A percentile compares a stretch with the other conserved stretches of the same genome.
Conservation (phyloP, 2,797 vertebrate species). For the Acanthornis magna region DNA sequence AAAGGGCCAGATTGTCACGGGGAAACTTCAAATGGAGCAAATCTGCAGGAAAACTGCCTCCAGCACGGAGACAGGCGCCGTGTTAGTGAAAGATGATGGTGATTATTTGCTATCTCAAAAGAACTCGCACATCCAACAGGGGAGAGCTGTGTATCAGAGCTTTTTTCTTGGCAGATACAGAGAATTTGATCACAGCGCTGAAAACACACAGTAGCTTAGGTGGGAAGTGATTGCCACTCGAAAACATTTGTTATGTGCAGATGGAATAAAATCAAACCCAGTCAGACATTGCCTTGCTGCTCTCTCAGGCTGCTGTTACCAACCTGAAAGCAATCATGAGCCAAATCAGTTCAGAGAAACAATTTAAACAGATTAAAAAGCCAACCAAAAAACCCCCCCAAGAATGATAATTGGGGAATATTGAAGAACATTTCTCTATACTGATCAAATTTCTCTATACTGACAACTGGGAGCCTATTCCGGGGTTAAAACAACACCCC, state of each 20-base stretch:
- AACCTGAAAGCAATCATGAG: background rate
- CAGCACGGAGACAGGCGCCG: background rate
- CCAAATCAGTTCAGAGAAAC: background rate
- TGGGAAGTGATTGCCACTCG: constrained; percentile 37
- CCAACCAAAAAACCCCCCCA: background rate
- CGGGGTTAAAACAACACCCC: background rate
- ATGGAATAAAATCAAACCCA: constrained; percentile 18
- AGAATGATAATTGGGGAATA: background rate
- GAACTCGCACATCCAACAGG: constrained; percentile 26
- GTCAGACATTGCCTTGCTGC: background rate
- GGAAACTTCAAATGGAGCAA: constrained; percentile 7
- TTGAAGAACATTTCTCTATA: background rate
- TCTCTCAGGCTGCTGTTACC: background rate
- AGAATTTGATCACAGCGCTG: constrained; percentile 41
- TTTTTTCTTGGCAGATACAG: constrained; percentile 43
- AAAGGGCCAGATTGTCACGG: background rate
- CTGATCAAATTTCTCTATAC: background rate
- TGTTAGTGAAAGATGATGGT: constrained; percentile 13
- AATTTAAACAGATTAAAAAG: background rate
- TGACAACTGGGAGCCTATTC: background rate
- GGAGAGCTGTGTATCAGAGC: background rate
- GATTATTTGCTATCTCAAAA: constrained; percentile 42
- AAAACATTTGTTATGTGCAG: constrained; percentile 40
- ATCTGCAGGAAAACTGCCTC: constrained; percentile 23
- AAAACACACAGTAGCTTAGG: background rate